Percentiles rank a stretch among this genome's conserved stretches.
Evolutionary conservation across 2,113 vertebrate species (phyloP).

Genomic region (Sigmodon hispidus): DNA sequence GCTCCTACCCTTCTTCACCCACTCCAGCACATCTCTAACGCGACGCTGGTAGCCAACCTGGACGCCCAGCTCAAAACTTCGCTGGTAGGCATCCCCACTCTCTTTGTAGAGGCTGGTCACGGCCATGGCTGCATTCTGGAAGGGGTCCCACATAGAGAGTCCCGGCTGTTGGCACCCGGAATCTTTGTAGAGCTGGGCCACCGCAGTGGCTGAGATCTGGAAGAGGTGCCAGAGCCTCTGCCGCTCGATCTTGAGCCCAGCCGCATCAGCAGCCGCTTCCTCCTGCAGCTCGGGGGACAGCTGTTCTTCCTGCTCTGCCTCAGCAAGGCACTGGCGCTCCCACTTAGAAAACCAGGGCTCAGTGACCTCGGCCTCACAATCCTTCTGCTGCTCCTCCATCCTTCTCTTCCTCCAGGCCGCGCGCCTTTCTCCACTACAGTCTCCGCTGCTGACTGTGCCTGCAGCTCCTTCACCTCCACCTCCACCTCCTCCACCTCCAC

Average conservation of each 20-base stretch:
- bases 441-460: conserved; percentile 38
- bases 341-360: conserved; percentile 97
- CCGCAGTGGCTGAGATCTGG: conserved; percentile 89
- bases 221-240: conserved; percentile 97
- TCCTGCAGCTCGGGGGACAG: conserved; percentile 83
- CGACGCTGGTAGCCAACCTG: conserved; percentile 73
- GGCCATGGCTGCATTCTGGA: conserved; percentile 97
- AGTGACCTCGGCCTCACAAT: conserved; percentile 94
- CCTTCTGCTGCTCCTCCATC: conserved; percentile 96
- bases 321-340: conserved; percentile 96
- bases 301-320: conserved; percentile 92
- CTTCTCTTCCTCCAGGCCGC: conserved; percentile 53
- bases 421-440: neutral
- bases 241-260: conserved; percentile 92
- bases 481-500: neutral
- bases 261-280: conserved; percentile 85
- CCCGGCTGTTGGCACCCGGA: conserved; percentile 91
- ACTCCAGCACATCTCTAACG: conserved; percentile 70
- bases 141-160: conserved; percentile 96
- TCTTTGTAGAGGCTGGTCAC: conserved; percentile 98
- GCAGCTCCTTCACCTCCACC: neutral
- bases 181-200: conserved; percentile 98
- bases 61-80: conserved; percentile 75
- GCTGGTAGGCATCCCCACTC: conserved; percentile 64
- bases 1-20: conserved; percentile 69